Evolutionary conservation across 2,113 vertebrate species (phyloP).

Genomic region (Athene noctua): DNA sequence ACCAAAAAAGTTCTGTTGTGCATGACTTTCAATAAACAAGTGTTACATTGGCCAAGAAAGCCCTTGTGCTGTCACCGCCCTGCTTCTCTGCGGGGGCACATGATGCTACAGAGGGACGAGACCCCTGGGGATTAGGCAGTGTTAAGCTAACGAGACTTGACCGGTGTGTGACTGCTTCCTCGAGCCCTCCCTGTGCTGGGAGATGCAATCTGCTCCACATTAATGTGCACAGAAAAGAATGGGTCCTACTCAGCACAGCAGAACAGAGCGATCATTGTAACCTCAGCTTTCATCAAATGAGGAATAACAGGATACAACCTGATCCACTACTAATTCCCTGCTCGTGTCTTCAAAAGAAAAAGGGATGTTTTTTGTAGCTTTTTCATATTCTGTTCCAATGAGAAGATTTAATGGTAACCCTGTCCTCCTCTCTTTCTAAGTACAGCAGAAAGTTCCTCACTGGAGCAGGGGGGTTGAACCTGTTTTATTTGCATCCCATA

Average conservation of each 20-base stretch:
- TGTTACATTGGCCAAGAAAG: fast-evolving
- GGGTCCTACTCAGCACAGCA: background rate
- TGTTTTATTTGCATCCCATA: background rate
- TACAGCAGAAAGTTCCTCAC: background rate
- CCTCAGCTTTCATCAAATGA: background rate
- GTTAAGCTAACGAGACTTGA: background rate
- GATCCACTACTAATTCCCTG: background rate
- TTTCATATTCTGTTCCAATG: background rate
- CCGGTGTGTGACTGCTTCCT: background rate
- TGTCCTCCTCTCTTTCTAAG: background rate
- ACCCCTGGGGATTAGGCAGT: background rate
- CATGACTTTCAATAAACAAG: background rate
- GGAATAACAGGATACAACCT: background rate
- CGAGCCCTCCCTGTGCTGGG: background rate
- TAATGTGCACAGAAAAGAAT: fast-evolving
- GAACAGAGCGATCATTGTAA: background rate
- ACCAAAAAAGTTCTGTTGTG: too few relatives aligned
- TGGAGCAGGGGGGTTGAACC: background rate
- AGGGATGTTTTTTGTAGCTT: background rate
- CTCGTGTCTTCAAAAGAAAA: background rate
- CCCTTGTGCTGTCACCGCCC: background rate
- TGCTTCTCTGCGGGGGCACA: background rate
- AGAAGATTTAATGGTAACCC: background rate
- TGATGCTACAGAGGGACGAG: fast-evolving
- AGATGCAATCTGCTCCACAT: slow-evolving; percentile 7